Base-by-base conservation (phyloP, 2,888 invertebrate species). In the Caenorhabditis plicata region DNA sequence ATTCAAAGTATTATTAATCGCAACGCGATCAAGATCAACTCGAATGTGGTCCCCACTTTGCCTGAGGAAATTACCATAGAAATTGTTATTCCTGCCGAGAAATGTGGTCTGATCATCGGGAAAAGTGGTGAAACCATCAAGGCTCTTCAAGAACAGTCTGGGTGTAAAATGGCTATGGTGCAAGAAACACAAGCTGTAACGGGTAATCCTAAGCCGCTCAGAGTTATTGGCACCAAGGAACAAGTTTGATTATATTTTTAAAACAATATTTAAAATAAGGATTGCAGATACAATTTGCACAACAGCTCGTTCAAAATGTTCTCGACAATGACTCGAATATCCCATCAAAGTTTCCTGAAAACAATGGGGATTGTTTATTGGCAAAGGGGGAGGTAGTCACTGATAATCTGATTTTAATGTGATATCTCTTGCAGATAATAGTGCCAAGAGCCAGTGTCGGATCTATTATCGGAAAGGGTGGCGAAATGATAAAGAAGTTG, bases 61-160 rank as follows among this genome's bases (percentile, higher is more conserved):
- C 42, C 38, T n/a, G 22, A 36, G 2, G 39, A 41, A 23, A 63
- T 68, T 41, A 78, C 75, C 84, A 87, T 89, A 53, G 95, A 96
- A 83, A 90, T 98, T 65, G 90, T 90, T 89, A 88, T 98, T 49
- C 96, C 96, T 0, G 95, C 95, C 0, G 89, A 90, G 5, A 96
- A 96, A 86, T 95, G 95, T 40, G 96, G 96, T 23, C 86, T 96
- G 32, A 91, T 96, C 69, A 98, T 96, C 75, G 96, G 96, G 65
- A 95, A 95, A 83, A 92, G 91, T 23, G 96, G 96, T 11, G 95
- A 95, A 82, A 96, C 94, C 0, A 96, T 96, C 75, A 92, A 94
- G 80, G 90, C 91, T 80, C 73, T 86, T 17, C 90, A 93, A 83
- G 93, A 94, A 77, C 90, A 91, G 80, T 91, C 93, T 40, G 93